These are phyloP conservation scores for Tupaia chinensis DNA, from an alignment of 2,113 vertebrate genomes.

Conservation along the genomic window DNA sequence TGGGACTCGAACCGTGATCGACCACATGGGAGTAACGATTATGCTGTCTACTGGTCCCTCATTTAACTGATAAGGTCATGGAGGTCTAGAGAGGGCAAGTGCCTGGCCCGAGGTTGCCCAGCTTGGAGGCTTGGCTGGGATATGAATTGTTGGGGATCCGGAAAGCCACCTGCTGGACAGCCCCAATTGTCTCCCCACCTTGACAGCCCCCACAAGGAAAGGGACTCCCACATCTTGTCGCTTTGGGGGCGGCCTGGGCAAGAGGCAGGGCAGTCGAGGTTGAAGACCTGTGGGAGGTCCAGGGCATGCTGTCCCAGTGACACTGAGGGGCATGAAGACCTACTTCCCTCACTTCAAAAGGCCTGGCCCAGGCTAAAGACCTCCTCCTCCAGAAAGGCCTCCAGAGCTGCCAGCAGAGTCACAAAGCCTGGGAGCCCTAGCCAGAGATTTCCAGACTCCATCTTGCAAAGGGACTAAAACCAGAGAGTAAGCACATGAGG, in stretches of 20 bases:
- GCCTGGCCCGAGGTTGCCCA: conserved; percentile 36
- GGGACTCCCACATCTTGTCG: neutral
- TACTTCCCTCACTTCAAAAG: neutral
- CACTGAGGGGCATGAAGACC: neutral
- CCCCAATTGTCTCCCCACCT: neutral
- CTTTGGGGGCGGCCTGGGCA: neutral
- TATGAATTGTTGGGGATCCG: neutral
- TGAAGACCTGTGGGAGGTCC: neutral
- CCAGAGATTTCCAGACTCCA: neutral
- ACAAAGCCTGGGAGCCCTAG: neutral
- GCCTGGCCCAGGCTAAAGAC: neutral
- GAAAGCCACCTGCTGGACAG: neutral
- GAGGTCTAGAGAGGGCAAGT: conserved; percentile 18
- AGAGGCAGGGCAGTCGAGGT: neutral
- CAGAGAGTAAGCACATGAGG: neutral
- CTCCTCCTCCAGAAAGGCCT: conserved; percentile 3
- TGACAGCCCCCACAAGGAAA: neutral
- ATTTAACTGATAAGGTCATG: too few species aligned
- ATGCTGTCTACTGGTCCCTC: too few species aligned
- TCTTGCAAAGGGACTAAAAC: neutral
- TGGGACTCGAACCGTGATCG: too few species aligned
- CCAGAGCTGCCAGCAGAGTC: neutral
- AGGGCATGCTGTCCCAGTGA: neutral
- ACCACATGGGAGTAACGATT: too few species aligned
- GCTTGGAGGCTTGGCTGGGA: neutral